Evolutionary conservation across 1,140 invertebrate genomes (phyloP), one percentile per base, ranked within the genome.

Genomic region (Bombus polaris): DNA sequence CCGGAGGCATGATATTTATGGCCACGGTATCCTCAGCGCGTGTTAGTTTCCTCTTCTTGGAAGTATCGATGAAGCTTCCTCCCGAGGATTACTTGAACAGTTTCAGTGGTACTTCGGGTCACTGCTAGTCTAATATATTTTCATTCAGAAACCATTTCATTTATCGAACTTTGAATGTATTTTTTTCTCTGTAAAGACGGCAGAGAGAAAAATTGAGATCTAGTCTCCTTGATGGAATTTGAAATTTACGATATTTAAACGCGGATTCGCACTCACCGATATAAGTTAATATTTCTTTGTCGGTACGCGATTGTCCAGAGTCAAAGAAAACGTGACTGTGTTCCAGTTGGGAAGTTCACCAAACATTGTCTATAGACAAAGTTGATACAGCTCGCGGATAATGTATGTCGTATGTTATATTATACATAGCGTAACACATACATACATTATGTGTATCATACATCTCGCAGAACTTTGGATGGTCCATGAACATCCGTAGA

Each of bases 1-100:
- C 57, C n/a, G 25, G 75, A 15, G 15, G 32, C 32, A 66, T 15
- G 53, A 77, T 77, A 77, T 77, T 77, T 77, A 77, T 77, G 53
- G 53, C 53, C 25, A n/a, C n/a, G 35, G 35, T 39, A 59, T 76
- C 53, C 18, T 37, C 47, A 15, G 28, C 32, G 53, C 74, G 74
- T 25, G 42, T 35, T 75, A 75, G 44, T 28, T 77, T 62, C 75
- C 35, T n/a, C 28, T 25, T 28, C 35, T 15, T 35, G 28, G 12
- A n/a, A 42, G 75, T 62, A 62, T 77, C 75, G 75, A 77, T n/a
- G 57, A 25, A 62, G 53, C 5, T 77, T 57, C 73, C 53, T 59
- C 75, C 15, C n/a, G 75, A 77, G 75, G 35, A 68, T 68, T n/a
- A 37, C 70, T 72, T 3, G 25, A 18, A 42, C 12, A n/a, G 22